Base-by-base conservation (phyloP, 1,140 invertebrate genomes). In the Microplitis mediator region DNA sequence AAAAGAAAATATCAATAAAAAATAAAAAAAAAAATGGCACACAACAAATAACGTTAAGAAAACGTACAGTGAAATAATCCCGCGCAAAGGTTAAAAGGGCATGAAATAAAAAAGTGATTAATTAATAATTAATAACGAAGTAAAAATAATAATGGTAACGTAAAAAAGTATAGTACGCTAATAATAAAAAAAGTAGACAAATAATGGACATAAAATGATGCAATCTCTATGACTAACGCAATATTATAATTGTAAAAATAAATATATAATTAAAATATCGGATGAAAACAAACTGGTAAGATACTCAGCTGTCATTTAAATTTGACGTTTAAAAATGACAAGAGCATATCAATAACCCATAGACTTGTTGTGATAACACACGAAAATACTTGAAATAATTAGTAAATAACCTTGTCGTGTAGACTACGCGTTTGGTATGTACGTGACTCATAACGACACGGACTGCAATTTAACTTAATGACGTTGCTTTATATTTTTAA, bases 341-440 rank as follows among this genome's bases (percentile, higher is more conserved):
- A 45, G 5, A 45, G 32, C 31, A 31, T 16, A 32, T 51, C 32
- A 11, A 45, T 56, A 34, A 60, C 32, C 16, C 13, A 61, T 13
- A 31, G 16, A 62, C 8, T 64, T 52, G 4, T 11, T 23, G 11
- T 23, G 39, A n/a, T 14, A 31, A 8, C 13, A n/a, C 4, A 39
- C 9, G 50, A 72, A 51, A 34, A n/a, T 52, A 52, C 6, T 32
- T 6, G 4, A 63, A 35, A 75, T 51, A 76, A 64, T 72, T 74
- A 79, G 78, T 76, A 76, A 83, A 82, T 82, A 82, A 82, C 81
- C 81, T 83, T 81, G 77, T 66, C 58, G 76, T 78, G 78, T 80
- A 76, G 74, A 75, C 73, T 75, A 78, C 79, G 75, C 74, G 56
- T 78, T 79, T 80, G 31, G 66, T 69, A 45, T 3, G 76, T 81